Evolutionary conservation across 2,113 vertebrate species (phyloP).

Genomic region (Psilopsiagon aymara): DNA sequence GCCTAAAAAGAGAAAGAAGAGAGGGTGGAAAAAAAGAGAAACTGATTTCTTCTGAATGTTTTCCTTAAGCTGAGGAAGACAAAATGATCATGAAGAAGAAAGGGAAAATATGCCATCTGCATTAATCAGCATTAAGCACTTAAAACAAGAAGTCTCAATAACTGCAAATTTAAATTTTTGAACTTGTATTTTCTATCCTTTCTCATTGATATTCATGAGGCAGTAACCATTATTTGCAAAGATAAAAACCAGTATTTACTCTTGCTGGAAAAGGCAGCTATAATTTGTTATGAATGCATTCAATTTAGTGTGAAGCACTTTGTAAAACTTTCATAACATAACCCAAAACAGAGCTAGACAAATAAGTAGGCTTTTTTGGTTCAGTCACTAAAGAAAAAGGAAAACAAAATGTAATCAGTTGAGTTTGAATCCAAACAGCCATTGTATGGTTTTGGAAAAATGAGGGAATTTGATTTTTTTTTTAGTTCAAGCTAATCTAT

Average conservation of each 20-base stretch:
- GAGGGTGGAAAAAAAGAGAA: neutral
- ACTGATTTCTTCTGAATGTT: constrained; percentile 11
- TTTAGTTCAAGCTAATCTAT: neutral
- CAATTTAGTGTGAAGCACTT: neutral
- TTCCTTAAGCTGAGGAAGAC: constrained; percentile 27
- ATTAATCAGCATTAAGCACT: constrained; percentile 35
- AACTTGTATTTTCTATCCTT: neutral
- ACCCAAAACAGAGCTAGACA: neutral
- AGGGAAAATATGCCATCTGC: constrained; percentile 10
- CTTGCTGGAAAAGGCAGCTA: constrained; percentile 11
- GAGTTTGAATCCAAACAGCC: neutral
- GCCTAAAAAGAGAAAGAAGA: neutral
- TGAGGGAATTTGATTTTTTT: neutral
- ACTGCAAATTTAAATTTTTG: constrained; percentile 11
- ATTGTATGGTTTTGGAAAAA: neutral
- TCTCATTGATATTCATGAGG: neutral
- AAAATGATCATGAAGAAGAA: neutral
- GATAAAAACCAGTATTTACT: neutral
- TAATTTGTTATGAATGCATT: neutral
- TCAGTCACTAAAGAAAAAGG: neutral
- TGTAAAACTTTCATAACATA: neutral
- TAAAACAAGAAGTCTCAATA: constrained; percentile 23
- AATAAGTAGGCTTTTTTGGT: neutral
- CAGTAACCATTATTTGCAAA: constrained; percentile 4
- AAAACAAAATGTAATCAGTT: neutral